Conservation (phyloP, 2,888 invertebrate species). For the Volucella inflata region DNA sequence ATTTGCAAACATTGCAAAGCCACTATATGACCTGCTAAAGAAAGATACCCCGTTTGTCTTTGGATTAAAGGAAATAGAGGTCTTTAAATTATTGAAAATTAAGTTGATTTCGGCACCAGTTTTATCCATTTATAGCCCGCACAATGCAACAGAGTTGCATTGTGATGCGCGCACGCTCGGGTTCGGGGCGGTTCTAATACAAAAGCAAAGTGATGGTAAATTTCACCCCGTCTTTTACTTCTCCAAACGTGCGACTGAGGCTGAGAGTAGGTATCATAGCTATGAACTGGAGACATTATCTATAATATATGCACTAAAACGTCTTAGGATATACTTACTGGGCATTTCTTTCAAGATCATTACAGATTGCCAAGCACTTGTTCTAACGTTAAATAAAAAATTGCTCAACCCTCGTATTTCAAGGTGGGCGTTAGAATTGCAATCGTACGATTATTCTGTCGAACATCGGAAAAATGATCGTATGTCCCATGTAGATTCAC, state of each 20-base stretch:
- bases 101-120: conserved; percentile 72
- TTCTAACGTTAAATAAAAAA: conserved; percentile 72
- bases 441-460: conserved; percentile 72
- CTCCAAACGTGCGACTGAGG: conserved; percentile 70
- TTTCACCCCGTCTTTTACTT: too few species aligned
- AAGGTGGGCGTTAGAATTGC: conserved; percentile 72
- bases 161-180: conserved; percentile 73
- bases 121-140: conserved; percentile 78
- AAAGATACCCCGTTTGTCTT: conserved; percentile 51
- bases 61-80: conserved; percentile 29
- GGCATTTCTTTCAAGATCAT: conserved; percentile 77
- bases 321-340: conserved; percentile 59
- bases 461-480: conserved; percentile 71
- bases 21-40: conserved; percentile 77
- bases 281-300: conserved; percentile 51
- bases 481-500: conserved; percentile 79
- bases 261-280: conserved; percentile 77
- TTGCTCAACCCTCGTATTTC: conserved; percentile 75
- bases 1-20: conserved; percentile 75
- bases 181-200: too few species aligned
- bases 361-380: conserved; percentile 77
- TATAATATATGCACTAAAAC: conserved; percentile 38
- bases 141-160: conserved; percentile 78
- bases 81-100: conserved; percentile 59
- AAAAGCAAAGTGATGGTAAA: too few species aligned